phyloP scores from a whole-genome alignment of 1,140 invertebrate species.

The Drosophila asahinai region DNA sequence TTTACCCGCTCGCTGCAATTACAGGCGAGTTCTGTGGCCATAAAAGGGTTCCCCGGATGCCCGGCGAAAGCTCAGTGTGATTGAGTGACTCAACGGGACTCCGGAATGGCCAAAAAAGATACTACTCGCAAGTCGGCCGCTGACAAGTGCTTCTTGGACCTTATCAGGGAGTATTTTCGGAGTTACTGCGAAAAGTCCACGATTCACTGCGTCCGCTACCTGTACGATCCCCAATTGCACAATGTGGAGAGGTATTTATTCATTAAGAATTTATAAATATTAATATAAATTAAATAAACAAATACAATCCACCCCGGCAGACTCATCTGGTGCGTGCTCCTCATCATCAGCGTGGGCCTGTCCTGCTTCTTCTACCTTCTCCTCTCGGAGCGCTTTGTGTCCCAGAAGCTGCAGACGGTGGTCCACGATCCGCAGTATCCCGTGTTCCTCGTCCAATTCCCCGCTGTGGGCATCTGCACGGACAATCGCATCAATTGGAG shows the following conservation, averaged over 20 bases:
- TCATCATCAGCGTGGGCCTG: slow-evolving; percentile 54
- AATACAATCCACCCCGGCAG: slow-evolving; percentile 6
- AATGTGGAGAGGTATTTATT: slow-evolving; percentile 61
- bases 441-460: slow-evolving; percentile 89
- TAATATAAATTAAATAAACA: neutral
- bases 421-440: slow-evolving; percentile 89
- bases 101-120: slow-evolving; percentile 51
- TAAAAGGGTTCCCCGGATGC: slow-evolving; percentile 22
- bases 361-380: slow-evolving; percentile 62
- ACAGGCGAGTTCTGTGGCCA: slow-evolving; percentile 7
- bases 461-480: slow-evolving; percentile 89
- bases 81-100: slow-evolving; percentile 21
- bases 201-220: slow-evolving; percentile 73
- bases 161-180: slow-evolving; percentile 61
- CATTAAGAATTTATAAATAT: too few relatives aligned
- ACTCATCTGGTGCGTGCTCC: slow-evolving; percentile 64
- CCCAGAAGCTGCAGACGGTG: slow-evolving; percentile 84
- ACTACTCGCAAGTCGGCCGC: neutral
- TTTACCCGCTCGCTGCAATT: slow-evolving; percentile 30
- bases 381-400: slow-evolving; percentile 63
- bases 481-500: slow-evolving; percentile 86
- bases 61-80: slow-evolving; percentile 12
- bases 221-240: slow-evolving; percentile 70
- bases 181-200: slow-evolving; percentile 75
- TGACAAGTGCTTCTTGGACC: slow-evolving; percentile 48